Percentiles rank a stretch among this genome's conserved stretches.
Conservation (phyloP, 2,888 invertebrate species). For the Conops quadrifasciatus region DNA sequence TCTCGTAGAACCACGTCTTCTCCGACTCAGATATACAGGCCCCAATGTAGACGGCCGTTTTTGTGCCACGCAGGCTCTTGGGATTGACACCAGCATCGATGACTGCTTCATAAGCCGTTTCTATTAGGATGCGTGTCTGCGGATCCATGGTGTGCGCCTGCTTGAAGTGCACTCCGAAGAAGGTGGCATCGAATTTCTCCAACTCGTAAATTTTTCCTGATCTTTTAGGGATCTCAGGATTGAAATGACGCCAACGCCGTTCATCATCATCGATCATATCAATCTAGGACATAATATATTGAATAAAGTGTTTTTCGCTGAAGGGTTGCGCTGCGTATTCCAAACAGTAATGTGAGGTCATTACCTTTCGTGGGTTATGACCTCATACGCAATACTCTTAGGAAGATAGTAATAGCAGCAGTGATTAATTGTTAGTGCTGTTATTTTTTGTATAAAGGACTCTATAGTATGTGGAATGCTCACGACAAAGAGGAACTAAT, state of each 20-base stretch:
- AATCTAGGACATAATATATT: conserved; percentile 65
- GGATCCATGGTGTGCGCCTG: conserved; percentile 82
- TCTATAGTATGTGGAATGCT: too few relatives aligned
- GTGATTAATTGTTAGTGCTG: too few relatives aligned
- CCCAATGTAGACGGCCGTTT: conserved; percentile 79
- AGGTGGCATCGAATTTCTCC: conserved; percentile 78
- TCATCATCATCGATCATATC: conserved; percentile 86
- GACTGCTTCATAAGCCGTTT: conserved; percentile 80
- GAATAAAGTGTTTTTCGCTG: neutral
- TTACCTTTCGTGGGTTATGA: too few relatives aligned
- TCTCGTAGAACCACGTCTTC: conserved; percentile 76
- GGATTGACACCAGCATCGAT: conserved; percentile 80
- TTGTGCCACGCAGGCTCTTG: conserved; percentile 70
- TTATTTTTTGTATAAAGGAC: too few relatives aligned
- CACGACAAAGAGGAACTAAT: too few relatives aligned
- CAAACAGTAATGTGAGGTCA: too few relatives aligned
- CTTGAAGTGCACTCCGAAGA: conserved; percentile 79
- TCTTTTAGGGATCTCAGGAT: conserved; percentile 78
- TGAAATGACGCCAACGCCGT: conserved; percentile 77
- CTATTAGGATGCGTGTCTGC: conserved; percentile 79
- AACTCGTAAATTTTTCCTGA: conserved; percentile 77
- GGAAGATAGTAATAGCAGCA: too few relatives aligned
- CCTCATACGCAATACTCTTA: too few relatives aligned
- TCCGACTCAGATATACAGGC: conserved; percentile 77
- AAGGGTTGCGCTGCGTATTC: too few relatives aligned